These are phyloP conservation scores for Malaclemys terrapin DNA, from an alignment of 2,113 vertebrate genomes.

Conservation along the genomic window DNA sequence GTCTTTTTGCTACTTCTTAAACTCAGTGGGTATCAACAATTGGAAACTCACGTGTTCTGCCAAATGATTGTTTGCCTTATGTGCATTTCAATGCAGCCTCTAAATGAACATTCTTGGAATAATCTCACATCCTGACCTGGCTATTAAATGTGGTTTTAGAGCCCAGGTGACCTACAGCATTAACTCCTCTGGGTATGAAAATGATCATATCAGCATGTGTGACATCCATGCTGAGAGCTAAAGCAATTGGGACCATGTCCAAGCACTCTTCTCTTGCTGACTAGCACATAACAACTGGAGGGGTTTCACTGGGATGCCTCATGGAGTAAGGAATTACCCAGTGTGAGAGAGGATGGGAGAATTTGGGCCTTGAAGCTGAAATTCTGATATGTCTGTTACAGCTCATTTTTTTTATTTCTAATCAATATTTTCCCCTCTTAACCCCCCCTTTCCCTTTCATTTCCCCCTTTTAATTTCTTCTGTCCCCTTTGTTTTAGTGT, in stretches of 20 bases:
- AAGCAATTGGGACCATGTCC: neutral
- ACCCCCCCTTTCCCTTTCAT: neutral
- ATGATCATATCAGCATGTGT: neutral
- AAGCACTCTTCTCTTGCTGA: neutral
- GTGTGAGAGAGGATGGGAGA: neutral
- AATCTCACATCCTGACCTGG: neutral
- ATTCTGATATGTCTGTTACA: neutral
- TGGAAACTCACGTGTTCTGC: neutral
- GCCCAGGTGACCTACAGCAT: neutral
- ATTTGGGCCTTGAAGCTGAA: neutral
- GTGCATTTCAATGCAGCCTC: constrained; percentile 1
- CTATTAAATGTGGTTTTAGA: neutral
- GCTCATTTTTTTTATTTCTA: neutral
- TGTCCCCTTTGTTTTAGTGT: neutral
- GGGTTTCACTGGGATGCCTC: neutral
- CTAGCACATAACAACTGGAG: neutral
- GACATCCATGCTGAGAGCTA: neutral
- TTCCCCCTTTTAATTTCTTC: neutral
- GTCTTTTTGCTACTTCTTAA: neutral
- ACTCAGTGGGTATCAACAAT: neutral
- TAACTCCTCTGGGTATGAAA: neutral
- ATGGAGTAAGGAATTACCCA: neutral
- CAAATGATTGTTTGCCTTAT: neutral
- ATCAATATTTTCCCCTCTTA: neutral
- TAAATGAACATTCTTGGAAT: neutral